Base-by-base conservation (phyloP, 2,797 vertebrate genomes). In the Alfaro cultratus region DNA sequence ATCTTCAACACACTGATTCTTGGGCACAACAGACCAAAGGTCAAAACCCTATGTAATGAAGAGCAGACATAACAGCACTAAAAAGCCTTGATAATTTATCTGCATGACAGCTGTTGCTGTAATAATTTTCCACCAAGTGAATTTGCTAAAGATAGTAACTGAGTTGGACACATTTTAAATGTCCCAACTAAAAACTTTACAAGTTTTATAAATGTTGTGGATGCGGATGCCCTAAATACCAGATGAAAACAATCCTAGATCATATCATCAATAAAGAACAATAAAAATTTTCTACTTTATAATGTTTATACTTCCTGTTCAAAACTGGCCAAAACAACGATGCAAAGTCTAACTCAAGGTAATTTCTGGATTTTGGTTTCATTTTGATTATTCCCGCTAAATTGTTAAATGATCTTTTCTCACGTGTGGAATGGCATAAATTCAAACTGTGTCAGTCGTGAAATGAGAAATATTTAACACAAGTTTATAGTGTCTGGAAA, bases 91-190 rank as follows among this genome's bases (percentile, higher is more conserved):
- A 73, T 73, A 57, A 21, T 70, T 34, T 73, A n/a, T 79, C 73
- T 78, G 74, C 73, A 60, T 64, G n/a, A 55, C 10, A 31, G 46
- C 31, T 18, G 77, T 72, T 92, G 9, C 77, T 79, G 80, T 77
- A 81, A 88, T 77, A 81, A 88, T 89, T 75, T 86, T 82, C 70
- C 75, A 73, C 82, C 39, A 73, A 83, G 83, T 88, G 82, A 90
- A 36, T 87, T 78, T 82, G 78, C 81, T 89, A 88, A 91, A 87
- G 76, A 49, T 74, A 73, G 84, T 31, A 47, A 85, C 87, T 83
- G 72, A 80, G 77, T 15, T 75, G 7, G 45, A 57, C 49, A 62
- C 4, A 77, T 29, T 73, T 75, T 72, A 15, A 55, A 26, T 2
- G 5, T 29, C 12, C 13, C 57, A 62, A 29, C 12, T 18, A 7